Conservation (phyloP, 2,888 invertebrate genomes). For the Conchocele bisecta region DNA sequence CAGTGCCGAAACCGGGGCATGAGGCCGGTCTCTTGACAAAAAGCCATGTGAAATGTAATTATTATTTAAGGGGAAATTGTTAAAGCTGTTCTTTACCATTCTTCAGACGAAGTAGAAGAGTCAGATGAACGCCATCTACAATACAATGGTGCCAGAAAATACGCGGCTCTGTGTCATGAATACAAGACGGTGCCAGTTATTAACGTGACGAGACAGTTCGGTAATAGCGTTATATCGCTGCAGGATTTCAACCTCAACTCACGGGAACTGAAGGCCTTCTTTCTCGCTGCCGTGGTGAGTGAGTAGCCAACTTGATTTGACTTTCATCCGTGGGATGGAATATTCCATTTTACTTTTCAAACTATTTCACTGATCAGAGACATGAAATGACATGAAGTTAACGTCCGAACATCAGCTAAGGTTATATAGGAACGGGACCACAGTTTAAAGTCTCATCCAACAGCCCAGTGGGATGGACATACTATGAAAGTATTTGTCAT, state of each 20-base stretch:
- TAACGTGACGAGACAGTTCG: constrained; percentile 63
- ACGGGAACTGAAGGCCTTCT: constrained; percentile 67
- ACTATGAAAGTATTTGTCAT: too few relatives aligned
- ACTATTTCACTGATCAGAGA: too few relatives aligned
- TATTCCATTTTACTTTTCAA: too few relatives aligned
- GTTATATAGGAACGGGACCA: too few relatives aligned
- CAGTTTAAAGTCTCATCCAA: too few relatives aligned
- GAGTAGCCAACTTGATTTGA: too few relatives aligned
- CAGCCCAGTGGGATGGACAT: too few relatives aligned
- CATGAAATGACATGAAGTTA: too few relatives aligned
- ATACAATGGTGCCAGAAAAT: constrained; percentile 26
- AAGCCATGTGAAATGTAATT: not conserved
- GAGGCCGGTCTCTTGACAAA: too few relatives aligned
- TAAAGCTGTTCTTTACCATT: not conserved
- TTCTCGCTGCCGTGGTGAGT: constrained; percentile 66
- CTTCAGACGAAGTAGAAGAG: not conserved
- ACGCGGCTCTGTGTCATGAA: constrained; percentile 53
- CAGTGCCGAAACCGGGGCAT: too few relatives aligned
- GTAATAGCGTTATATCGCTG: constrained; percentile 56
- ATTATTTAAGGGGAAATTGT: not conserved
- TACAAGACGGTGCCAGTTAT: constrained; percentile 60
- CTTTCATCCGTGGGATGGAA: too few relatives aligned
- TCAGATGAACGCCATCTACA: not conserved
- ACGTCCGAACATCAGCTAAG: too few relatives aligned
- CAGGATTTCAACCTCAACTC: constrained; percentile 59